Base-by-base conservation (phyloP, 2,797 vertebrate genomes). In the Oophaga sylvatica region DNA sequence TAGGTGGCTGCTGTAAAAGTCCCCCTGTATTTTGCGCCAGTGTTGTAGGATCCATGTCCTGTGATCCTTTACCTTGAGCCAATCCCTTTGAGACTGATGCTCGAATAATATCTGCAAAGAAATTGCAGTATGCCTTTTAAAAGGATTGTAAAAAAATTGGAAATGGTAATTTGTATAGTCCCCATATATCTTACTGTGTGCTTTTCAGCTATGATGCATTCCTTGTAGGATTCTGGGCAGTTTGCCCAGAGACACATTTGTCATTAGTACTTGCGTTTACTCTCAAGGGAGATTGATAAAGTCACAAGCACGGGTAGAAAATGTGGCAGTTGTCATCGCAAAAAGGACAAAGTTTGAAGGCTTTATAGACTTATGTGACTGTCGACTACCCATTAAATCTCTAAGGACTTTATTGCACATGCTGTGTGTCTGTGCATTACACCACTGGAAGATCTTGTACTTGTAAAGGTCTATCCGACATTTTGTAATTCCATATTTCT, bases 311-410 rank as follows among this genome's bases (percentile, higher is more conserved):
- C 63, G 15, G 71, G 70, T 83, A 79, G 84, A 83, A 85, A 70
- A 86, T 89, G 79, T 86, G 80, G 79, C 80, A 79, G 88, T 83
- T 89, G 80, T 86, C 84, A 89, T 78, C 84, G 60, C 70, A 78
- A 79, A 70, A 89, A 89, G 60, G 83, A 84, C 81, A 71, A 84
- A 65, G 57, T 80, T 80, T 84, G 76, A 84, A 84, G 77, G 67
- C 81, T 89, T 85, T 89, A 85, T 85, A 89, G 79, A 81, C 83
- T 85, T 85, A 41, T 81, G 60, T 88, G 83, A 81, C 83, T 77
- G 60, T 81, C 68, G 76, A 76, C 57, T 12, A 81, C 20, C 83
- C 26, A 77, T 16, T 31, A 45, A 35, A 45, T 79, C 82, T 80
- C 67, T 13, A 53, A 88, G 56, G 76, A 48, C 22, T 29, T 48